Conservation (phyloP, 2,888 invertebrate species). For the Ditylenchus weischeri region DNA sequence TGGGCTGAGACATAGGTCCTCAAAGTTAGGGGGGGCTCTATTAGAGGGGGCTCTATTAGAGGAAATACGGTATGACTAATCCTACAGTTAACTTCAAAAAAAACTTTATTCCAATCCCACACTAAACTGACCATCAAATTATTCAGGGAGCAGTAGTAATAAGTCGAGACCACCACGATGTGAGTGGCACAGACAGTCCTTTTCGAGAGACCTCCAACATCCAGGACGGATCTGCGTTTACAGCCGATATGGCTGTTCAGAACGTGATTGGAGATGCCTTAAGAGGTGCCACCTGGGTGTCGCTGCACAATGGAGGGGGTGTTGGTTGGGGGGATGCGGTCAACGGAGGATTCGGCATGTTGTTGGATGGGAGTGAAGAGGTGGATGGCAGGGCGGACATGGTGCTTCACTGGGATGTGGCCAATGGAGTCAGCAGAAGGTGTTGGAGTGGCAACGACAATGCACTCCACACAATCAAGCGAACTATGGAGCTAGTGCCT, state of each 20-base stretch:
- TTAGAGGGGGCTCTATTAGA: too few species aligned
- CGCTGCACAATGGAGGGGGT: slow-evolving; percentile 60
- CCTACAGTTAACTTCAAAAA: background rate
- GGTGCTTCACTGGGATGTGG: slow-evolving; percentile 68
- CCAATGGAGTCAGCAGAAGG: slow-evolving; percentile 65
- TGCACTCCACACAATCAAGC: slow-evolving; percentile 64
- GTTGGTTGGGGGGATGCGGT: slow-evolving; percentile 67
- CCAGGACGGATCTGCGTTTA: slow-evolving; percentile 67
- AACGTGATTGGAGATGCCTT: slow-evolving; percentile 63
- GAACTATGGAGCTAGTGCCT: slow-evolving; percentile 62
- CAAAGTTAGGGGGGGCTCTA: too few species aligned
- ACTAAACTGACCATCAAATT: too few species aligned
- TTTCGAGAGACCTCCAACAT: slow-evolving; percentile 69
- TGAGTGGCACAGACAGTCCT: slow-evolving; percentile 68
- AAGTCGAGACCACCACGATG: slow-evolving; percentile 69
- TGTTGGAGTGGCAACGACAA: slow-evolving; percentile 66
- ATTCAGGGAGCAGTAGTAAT: slow-evolving; percentile 65
- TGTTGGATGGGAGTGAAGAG: slow-evolving; percentile 65
- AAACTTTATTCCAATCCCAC: slow-evolving; percentile 3
- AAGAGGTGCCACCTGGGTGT: slow-evolving; percentile 69
- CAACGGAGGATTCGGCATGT: slow-evolving; percentile 68
- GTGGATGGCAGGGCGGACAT: slow-evolving; percentile 61
- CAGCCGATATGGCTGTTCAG: slow-evolving; percentile 66
- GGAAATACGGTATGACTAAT: too few species aligned
- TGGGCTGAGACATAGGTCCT: too few species aligned